Evolutionary conservation across 1,140 invertebrate species (phyloP), one percentile per base, ranked within the genome.

Genomic region (Pseudachorutes palmiensis): DNA sequence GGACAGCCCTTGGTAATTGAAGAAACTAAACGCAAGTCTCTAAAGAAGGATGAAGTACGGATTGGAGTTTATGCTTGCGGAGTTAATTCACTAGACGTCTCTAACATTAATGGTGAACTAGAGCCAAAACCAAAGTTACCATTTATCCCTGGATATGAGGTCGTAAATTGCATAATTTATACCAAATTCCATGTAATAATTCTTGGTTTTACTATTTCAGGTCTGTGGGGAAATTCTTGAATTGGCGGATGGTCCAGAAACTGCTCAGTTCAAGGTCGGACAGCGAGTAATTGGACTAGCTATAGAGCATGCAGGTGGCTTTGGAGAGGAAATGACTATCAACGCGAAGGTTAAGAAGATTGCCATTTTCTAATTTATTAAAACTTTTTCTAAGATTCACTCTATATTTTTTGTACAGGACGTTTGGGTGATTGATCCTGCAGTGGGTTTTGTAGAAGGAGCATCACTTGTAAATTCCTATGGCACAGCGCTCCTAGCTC

Each of bases 31-130:
- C 72, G 76, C 2, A 76, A 75, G 67, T 70, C 71, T 57, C 59
- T 79, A 1, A 71, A 78, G 58, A 36, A 76, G 0, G 75, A 77
- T 66, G 78, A 83, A 76, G 80, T 86, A 31, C 69, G 83, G 28
- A 79, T 86, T 28, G 78, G 80, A 64, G 80, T 85, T 14, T 77
- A 82, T 69, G 81, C 79, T 59, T 83, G 83, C 74, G 81, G 83
- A 22, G 76, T 86, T n/a, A 86, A 86, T 76, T 80, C 80, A 62
- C 78, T 82, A 2, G 84, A 86, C 76, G 75, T 81, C 33, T 74
- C 83, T 24, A 75, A 82, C 58, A 77, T 75, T 66, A 74, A 78
- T 70, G 83, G 83, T 64, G 74, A 78, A 48, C 80, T 83, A 70
- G 78, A 80, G 58, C 74, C 74, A 1, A 74, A 80, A 68, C 76